phyloP scores from a whole-genome alignment of 2,888 invertebrate species.

The Mythimna loreyi region DNA sequence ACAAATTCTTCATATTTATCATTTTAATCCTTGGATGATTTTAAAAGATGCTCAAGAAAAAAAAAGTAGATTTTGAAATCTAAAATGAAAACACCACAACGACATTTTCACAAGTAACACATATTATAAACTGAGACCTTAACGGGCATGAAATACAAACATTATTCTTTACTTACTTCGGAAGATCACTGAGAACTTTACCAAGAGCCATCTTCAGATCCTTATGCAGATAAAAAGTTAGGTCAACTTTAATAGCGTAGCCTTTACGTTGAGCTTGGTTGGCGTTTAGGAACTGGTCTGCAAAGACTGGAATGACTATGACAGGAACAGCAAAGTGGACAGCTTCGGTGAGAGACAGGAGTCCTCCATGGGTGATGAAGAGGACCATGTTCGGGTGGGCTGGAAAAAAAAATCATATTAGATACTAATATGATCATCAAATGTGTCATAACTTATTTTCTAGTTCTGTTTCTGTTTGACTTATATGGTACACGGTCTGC shows the following conservation, averaged over 20 bases:
- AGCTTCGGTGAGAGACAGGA: conserved; percentile 74
- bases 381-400: conserved; percentile 75
- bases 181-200: conserved; percentile 59
- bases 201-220: conserved; percentile 68
- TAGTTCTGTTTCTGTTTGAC: too few species aligned
- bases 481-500: too few species aligned
- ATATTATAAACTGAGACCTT: background rate
- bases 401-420: conserved; percentile 60
- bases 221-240: conserved; percentile 62
- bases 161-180: conserved; percentile 60
- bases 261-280: conserved; percentile 71
- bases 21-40: too few species aligned
- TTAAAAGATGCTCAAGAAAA: too few species aligned
- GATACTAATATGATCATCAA: too few species aligned
- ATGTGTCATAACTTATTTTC: too few species aligned
- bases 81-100: too few species aligned
- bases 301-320: conserved; percentile 75
- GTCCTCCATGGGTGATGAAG: conserved; percentile 79
- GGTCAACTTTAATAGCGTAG: conserved; percentile 67
- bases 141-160: background rate
- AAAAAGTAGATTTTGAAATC: too few species aligned
- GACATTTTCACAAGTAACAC: too few species aligned
- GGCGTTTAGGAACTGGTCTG: conserved; percentile 75
- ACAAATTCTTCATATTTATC: too few species aligned
- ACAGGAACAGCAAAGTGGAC: conserved; percentile 74